Percentiles rank a stretch among this genome's conserved stretches.
Conservation (phyloP, 2,888 invertebrate genomes). For the Tenthredo livida region DNA sequence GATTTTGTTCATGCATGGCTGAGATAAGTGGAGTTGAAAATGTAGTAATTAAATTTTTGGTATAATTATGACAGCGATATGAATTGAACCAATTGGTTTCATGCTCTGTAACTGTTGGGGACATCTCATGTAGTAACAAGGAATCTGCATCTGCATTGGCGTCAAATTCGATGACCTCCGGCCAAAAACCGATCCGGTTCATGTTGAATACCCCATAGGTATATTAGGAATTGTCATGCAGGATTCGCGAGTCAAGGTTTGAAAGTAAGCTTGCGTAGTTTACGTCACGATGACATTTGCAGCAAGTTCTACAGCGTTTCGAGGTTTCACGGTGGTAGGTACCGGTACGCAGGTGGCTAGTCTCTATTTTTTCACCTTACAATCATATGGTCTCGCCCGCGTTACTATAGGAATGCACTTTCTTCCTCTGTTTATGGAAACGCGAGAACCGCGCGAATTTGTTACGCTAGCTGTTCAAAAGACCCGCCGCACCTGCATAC, state of each 20-base stretch:
- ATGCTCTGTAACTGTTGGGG: too few relatives aligned
- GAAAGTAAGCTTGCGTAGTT: conserved; percentile 44
- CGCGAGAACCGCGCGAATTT: conserved; percentile 73
- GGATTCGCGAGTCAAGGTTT: conserved; percentile 4
- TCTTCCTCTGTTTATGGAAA: conserved; percentile 75
- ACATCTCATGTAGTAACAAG: too few relatives aligned
- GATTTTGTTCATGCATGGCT: too few relatives aligned
- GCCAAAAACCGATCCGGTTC: too few relatives aligned
- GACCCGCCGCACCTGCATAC: conserved; percentile 26
- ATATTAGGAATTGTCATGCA: not conserved
- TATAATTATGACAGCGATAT: too few relatives aligned
- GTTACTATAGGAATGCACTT: conserved; percentile 68
- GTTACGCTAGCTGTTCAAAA: conserved; percentile 59
- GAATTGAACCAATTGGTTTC: too few relatives aligned
- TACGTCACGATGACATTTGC: conserved; percentile 64
- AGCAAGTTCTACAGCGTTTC: not conserved
- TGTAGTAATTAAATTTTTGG: too few relatives aligned
- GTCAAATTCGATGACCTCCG: too few relatives aligned
- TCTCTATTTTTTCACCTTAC: not conserved
- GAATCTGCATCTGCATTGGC: too few relatives aligned
- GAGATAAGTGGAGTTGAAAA: too few relatives aligned
- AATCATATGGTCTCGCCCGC: conserved; percentile 33
- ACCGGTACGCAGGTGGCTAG: conserved; percentile 25
- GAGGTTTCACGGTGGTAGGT: conserved; percentile 5
- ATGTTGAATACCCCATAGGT: too few relatives aligned